Evolutionary conservation across 2,797 vertebrate genomes (phyloP).

Genomic region (Ctenosaura bakeri): DNA sequence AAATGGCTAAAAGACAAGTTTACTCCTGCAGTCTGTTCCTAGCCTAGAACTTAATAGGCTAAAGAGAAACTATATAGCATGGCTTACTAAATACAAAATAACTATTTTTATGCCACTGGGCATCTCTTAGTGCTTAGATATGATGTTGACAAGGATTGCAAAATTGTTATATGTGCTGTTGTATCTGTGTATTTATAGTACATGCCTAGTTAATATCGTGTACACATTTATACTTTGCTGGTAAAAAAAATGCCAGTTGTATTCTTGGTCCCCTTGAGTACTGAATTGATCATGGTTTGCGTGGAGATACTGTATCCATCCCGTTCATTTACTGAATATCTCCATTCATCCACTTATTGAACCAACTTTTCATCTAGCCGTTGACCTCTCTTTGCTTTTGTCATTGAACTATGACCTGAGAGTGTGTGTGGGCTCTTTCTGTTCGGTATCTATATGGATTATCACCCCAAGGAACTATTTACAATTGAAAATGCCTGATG

Average conservation of each 20-base stretch:
- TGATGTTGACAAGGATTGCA: too few species aligned
- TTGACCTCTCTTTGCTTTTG: conserved; percentile 5
- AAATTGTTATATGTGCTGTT: too few species aligned
- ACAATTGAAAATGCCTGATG: fast-evolving
- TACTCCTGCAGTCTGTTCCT: too few species aligned
- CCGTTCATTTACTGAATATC: background rate
- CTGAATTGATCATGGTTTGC: conserved; percentile 24
- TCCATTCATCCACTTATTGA: conserved; percentile 19
- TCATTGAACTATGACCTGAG: conserved; percentile 2
- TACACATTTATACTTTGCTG: background rate
- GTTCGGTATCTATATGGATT: background rate
- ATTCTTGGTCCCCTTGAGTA: conserved; percentile 6
- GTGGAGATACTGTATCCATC: background rate
- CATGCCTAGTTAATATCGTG: background rate
- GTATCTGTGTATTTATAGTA: background rate
- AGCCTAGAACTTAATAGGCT: too few species aligned
- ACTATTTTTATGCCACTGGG: too few species aligned
- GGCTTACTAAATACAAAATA: too few species aligned
- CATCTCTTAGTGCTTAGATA: too few species aligned
- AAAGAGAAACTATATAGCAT: too few species aligned
- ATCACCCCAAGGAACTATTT: background rate
- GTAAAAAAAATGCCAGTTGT: conserved; percentile 5
- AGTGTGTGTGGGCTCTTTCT: background rate
- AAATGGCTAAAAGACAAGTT: too few species aligned
- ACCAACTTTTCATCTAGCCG: conserved; percentile 14